Percentiles rank a stretch among this genome's conserved stretches.
These are phyloP conservation scores for Takifugu ocellatus DNA, from an alignment of 2,797 vertebrate species.

Conservation along the genomic window DNA sequence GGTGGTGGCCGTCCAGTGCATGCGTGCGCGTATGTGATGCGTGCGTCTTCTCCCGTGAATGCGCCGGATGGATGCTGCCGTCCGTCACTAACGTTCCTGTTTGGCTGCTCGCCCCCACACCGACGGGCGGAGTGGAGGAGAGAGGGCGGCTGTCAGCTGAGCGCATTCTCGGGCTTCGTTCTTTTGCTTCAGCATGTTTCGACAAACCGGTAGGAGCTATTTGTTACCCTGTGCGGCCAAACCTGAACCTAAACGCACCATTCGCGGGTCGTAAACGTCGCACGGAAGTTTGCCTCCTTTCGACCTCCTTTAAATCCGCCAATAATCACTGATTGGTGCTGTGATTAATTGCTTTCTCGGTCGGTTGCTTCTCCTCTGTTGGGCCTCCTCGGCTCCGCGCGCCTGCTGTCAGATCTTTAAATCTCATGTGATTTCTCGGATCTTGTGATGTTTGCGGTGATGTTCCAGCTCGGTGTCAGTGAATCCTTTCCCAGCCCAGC, in stretches of 20 bases:
- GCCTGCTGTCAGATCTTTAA: slow-evolving; percentile 18
- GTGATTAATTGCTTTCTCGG: background rate
- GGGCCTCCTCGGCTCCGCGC: slow-evolving; percentile 8
- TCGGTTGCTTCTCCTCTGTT: background rate
- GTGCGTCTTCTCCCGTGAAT: slow-evolving; percentile 42
- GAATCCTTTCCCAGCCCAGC: background rate
- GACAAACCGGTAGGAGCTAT: slow-evolving; percentile 17
- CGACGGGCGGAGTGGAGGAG: background rate
- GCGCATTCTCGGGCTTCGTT: slow-evolving; percentile 18
- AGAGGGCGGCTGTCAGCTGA: slow-evolving; percentile 22
- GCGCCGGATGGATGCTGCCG: slow-evolving; percentile 65
- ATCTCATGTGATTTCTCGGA: slow-evolving; percentile 27
- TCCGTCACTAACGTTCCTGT: slow-evolving; percentile 59
- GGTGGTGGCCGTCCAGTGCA: background rate
- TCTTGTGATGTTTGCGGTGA: slow-evolving; percentile 17
- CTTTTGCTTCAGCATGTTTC: slow-evolving; percentile 12
- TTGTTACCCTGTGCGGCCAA: slow-evolving; percentile 2
- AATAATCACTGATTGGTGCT: background rate
- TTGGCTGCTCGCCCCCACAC: slow-evolving; percentile 44
- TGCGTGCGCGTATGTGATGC: slow-evolving; percentile 10
- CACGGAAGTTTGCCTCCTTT: slow-evolving; percentile 25
- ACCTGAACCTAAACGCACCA: background rate
- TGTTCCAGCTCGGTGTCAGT: slow-evolving; percentile 25
- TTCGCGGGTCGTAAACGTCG: background rate
- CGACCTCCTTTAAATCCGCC: background rate